Conservation (phyloP, 2,113 vertebrate species). For the Sciurus niger region DNA sequence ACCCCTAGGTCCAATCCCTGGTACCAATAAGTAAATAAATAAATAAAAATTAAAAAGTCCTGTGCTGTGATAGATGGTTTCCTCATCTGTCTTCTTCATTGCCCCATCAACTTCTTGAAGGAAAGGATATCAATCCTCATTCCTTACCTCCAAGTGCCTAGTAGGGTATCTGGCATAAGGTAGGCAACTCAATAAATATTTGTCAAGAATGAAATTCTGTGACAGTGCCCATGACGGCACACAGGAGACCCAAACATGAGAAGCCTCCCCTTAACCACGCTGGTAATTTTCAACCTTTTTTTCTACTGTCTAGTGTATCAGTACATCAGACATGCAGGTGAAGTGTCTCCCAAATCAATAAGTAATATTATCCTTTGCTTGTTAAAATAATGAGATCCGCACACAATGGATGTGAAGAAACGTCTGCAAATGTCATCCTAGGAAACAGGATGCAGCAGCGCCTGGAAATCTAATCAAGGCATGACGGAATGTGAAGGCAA, state of each 20-base stretch:
- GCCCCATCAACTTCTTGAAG: not conserved
- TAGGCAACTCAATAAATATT: not conserved
- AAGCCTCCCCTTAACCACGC: not conserved
- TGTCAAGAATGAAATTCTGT: constrained; percentile 19
- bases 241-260: not conserved
- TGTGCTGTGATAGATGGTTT: not conserved
- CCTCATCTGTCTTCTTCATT: not conserved
- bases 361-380: constrained; percentile 36
- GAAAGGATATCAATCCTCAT: not conserved
- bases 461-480: constrained; percentile 84
- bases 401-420: constrained; percentile 39
- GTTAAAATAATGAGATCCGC: constrained; percentile 49
- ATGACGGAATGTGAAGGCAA: constrained; percentile 76
- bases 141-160: not conserved
- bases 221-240: not conserved
- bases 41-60: too few relatives aligned
- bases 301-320: not conserved
- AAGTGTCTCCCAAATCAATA: constrained; percentile 19
- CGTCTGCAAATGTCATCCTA: constrained; percentile 74
- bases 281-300: not conserved
- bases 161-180: not conserved
- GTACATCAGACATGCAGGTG: not conserved
- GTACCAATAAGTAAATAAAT: too few relatives aligned
- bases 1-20: not conserved
- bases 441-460: constrained; percentile 77